A percentile compares a stretch with the other conserved stretches of the same genome.
These are phyloP conservation scores for Euwallacea similis DNA, from an alignment of 1,140 invertebrate species.

Conservation along the genomic window DNA sequence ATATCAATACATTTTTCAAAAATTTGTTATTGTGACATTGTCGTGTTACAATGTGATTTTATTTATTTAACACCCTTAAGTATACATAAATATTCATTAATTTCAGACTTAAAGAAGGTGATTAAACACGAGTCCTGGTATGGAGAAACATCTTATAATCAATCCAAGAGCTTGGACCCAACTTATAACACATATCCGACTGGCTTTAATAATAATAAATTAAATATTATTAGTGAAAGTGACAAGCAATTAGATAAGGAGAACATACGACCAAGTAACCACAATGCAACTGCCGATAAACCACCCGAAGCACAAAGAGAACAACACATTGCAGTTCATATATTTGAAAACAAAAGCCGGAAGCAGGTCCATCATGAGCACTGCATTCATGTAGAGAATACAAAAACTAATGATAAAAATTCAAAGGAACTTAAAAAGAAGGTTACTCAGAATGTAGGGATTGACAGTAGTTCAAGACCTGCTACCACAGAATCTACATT, in stretches of 20 bases:
- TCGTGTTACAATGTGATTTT: not conserved
- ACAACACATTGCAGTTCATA: conserved; percentile 36
- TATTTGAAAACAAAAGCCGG: conserved; percentile 22
- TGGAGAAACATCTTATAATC: not conserved
- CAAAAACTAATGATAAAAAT: conserved; percentile 3
- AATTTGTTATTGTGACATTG: too few species aligned
- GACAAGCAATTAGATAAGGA: not conserved
- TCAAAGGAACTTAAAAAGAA: too few species aligned
- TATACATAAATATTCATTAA: conserved; percentile 16
- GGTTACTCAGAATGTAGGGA: not conserved
- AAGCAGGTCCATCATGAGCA: conserved; percentile 30
- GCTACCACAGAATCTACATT: conserved; percentile 9
- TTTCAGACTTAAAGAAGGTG: conserved; percentile 61
- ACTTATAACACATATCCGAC: not conserved
- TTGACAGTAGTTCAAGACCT: conserved; percentile 4
- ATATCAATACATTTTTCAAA: too few species aligned
- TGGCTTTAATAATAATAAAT: too few species aligned
- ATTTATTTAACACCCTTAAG: not conserved
- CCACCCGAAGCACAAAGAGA: not conserved
- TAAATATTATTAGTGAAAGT: too few species aligned
- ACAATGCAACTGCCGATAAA: not conserved
- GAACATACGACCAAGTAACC: not conserved
- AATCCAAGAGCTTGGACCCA: not conserved
- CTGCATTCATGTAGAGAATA: conserved; percentile 34
- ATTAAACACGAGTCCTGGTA: conserved; percentile 57